phyloP scores from a whole-genome alignment of 2,113 vertebrate genomes.

The Lynx canadensis region DNA sequence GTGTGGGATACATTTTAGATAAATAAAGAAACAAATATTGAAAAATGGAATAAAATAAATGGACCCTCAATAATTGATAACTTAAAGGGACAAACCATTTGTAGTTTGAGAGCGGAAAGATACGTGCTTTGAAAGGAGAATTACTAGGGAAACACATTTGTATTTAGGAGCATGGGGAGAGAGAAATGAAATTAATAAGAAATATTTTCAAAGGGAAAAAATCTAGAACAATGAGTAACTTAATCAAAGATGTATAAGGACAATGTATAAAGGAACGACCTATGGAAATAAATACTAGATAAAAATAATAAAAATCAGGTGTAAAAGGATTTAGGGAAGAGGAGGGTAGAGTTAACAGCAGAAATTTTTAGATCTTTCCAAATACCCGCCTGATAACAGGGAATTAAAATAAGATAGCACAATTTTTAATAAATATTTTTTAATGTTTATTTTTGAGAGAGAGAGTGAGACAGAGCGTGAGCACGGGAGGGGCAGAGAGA shows the following conservation, averaged over 20 bases:
- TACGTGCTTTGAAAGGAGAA: neutral
- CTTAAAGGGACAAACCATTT: neutral
- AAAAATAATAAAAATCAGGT: neutral
- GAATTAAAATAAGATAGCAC: neutral
- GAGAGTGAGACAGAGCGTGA: too few relatives aligned
- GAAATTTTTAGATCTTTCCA: neutral
- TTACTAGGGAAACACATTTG: neutral
- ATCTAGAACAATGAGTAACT: neutral
- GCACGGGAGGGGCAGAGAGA: too few relatives aligned
- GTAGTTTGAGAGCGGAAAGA: neutral
- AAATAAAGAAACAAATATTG: neutral
- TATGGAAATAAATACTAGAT: neutral
- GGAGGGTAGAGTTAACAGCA: too few relatives aligned
- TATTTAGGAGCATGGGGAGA: neutral
- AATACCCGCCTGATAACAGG: neutral
- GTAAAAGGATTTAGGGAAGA: neutral
- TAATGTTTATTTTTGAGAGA: too few relatives aligned
- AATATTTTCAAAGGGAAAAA: neutral
- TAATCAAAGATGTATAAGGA: neutral
- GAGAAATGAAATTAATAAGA: neutral
- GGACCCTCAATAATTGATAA: neutral
- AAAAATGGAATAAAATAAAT: neutral
- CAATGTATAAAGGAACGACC: neutral
- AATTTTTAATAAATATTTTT: neutral
- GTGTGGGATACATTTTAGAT: neutral